These are phyloP conservation scores for Brachyopa scutellaris DNA, from an alignment of 2,888 invertebrate species.

Conservation along the genomic window DNA sequence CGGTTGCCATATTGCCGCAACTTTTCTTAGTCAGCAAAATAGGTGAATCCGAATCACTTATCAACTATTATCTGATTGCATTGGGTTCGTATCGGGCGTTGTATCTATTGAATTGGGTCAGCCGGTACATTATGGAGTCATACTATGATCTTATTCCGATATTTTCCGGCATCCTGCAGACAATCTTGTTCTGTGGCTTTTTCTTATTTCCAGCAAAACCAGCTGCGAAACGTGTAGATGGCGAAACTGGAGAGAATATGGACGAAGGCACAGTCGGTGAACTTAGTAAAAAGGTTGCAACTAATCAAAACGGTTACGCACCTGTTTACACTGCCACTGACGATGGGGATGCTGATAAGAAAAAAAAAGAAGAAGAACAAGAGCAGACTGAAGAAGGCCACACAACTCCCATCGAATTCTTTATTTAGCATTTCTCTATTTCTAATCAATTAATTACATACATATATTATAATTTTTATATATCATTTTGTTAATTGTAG, in stretches of 20 bases:
- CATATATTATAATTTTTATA: too few relatives aligned
- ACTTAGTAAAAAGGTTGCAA: slow-evolving; percentile 74
- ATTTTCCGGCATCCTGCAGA: slow-evolving; percentile 98
- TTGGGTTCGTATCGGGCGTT: slow-evolving; percentile 95
- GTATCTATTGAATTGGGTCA: slow-evolving; percentile 97
- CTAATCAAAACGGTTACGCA: slow-evolving; percentile 74
- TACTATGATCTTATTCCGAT: slow-evolving; percentile 99
- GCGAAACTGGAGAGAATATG: slow-evolving; percentile 60
- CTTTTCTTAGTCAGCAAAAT: slow-evolving; percentile 99
- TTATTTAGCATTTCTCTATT: too few relatives aligned
- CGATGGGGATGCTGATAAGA: slow-evolving; percentile 76
- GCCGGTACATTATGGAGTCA: slow-evolving; percentile 95
- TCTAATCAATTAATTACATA: too few relatives aligned
- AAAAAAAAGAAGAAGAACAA: slow-evolving; percentile 83
- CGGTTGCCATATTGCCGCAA: slow-evolving; percentile 99
- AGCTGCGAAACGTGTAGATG: slow-evolving; percentile 78
- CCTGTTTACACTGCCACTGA: slow-evolving; percentile 79
- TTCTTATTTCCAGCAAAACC: slow-evolving; percentile 85
- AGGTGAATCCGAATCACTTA: slow-evolving; percentile 99
- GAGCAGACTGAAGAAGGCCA: slow-evolving; percentile 89
- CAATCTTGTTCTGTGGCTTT: slow-evolving; percentile 99
- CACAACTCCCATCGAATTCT: slow-evolving; percentile 92
- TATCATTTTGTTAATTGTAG: too few relatives aligned
- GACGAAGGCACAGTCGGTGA: slow-evolving; percentile 26
- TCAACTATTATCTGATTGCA: slow-evolving; percentile 96